Percentiles rank a stretch among this genome's conserved stretches.
Conservation (phyloP, 92 coral and sea anemone species). For the Actinostola sp. region DNA sequence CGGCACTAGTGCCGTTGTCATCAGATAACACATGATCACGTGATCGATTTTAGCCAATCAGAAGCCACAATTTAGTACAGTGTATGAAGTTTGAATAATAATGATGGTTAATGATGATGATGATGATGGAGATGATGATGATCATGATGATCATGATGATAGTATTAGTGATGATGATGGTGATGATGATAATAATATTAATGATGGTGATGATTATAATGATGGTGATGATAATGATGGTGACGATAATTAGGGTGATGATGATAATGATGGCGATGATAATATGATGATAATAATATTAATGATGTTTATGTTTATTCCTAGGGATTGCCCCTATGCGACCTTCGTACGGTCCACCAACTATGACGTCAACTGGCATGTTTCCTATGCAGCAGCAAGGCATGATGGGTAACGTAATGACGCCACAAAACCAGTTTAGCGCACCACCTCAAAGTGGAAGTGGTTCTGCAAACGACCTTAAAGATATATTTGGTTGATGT, state of each 20-base stretch:
- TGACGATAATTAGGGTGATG: not conserved
- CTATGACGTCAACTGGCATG: conserved; percentile 64
- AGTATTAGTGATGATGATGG: not conserved
- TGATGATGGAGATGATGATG: not conserved
- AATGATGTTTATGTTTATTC: not conserved
- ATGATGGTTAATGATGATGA: conserved; percentile 5
- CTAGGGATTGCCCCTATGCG: conserved; percentile 65
- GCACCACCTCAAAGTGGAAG: conserved; percentile 32
- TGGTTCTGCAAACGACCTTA: conserved; percentile 62
- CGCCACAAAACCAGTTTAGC: conserved; percentile 55
- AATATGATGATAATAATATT: not conserved
- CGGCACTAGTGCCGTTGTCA: too few relatives aligned
- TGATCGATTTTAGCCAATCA: too few relatives aligned
- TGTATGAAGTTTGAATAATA: too few relatives aligned
- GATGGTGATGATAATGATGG: not conserved
- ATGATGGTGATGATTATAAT: not conserved
- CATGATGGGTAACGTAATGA: conserved; percentile 41
- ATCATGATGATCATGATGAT: not conserved
- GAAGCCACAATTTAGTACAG: too few relatives aligned
- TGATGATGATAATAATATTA: not conserved
- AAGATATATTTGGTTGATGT: conserved; percentile 73
- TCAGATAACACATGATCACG: too few relatives aligned
- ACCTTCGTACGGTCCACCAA: conserved; percentile 63
- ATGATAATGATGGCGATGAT: not conserved
- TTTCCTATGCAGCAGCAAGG: conserved; percentile 67